Percentiles rank a stretch among this genome's conserved stretches.
These are phyloP conservation scores for Ylistrum balloti DNA, from an alignment of 1,140 invertebrate species.

Conservation along the genomic window DNA sequence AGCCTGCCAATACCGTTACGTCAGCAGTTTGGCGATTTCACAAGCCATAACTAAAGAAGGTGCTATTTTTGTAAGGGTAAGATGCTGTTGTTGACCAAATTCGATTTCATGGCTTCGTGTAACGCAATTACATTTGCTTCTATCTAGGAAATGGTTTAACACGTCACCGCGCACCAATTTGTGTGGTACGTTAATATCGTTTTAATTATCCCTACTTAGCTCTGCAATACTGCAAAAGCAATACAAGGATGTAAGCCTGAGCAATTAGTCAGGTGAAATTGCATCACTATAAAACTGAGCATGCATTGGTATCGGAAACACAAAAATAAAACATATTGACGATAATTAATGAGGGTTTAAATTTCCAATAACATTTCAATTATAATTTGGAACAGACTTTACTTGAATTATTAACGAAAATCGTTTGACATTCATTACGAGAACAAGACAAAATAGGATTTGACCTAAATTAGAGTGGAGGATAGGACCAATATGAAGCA, in stretches of 20 bases:
- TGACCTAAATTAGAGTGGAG: too few relatives aligned
- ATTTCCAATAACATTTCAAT: too few relatives aligned
- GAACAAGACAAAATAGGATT: too few relatives aligned
- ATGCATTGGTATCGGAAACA: neutral
- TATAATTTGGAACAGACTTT: too few relatives aligned
- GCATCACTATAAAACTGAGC: neutral
- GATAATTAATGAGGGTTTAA: too few relatives aligned
- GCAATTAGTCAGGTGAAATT: neutral
- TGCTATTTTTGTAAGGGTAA: neutral
- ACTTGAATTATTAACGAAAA: too few relatives aligned
- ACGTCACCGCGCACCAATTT: neutral
- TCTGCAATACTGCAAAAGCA: neutral
- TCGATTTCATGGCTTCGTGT: neutral
- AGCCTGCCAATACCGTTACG: neutral
- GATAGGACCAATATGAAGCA: too few relatives aligned
- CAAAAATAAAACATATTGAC: neutral
- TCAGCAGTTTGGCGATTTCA: conserved; percentile 29
- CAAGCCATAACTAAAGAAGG: neutral
- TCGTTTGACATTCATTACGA: too few relatives aligned
- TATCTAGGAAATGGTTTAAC: conserved; percentile 15
- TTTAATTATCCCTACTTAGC: neutral
- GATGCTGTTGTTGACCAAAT: conserved; percentile 32
- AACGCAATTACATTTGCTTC: neutral
- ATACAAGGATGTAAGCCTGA: neutral
- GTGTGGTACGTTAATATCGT: neutral